Evolutionary conservation across 2,113 vertebrate genomes (phyloP).

Genomic region (Festucalex cinctus): DNA sequence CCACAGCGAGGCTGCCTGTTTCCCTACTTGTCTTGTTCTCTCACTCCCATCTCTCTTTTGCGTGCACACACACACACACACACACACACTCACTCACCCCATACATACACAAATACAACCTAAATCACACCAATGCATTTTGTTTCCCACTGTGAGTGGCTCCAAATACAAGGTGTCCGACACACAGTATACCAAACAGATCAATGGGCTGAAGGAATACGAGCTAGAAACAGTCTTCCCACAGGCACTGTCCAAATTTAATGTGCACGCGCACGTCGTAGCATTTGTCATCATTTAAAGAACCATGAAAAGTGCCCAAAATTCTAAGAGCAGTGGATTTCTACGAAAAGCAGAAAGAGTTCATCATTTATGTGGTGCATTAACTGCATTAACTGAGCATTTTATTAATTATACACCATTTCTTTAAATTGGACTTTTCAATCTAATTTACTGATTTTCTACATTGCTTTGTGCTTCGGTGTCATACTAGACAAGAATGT

Average conservation of each 20-base stretch:
- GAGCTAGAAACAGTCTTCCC: background rate
- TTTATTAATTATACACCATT: background rate
- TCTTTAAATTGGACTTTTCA: background rate
- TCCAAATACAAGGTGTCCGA: conserved; percentile 9
- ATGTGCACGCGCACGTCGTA: background rate
- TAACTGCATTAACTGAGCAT: background rate
- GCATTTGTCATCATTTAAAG: background rate
- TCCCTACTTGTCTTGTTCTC: conserved; percentile 7
- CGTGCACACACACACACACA: conserved; percentile 11
- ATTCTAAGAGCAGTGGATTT: background rate
- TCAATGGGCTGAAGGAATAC: background rate
- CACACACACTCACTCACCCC: background rate
- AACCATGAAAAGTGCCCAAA: too few relatives aligned
- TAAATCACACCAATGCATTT: conserved; percentile 26
- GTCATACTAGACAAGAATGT: background rate
- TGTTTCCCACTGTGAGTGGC: conserved; percentile 2
- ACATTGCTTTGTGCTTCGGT: background rate
- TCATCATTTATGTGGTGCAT: background rate
- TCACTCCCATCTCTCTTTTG: conserved; percentile 6
- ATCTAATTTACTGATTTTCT: background rate
- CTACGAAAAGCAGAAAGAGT: background rate
- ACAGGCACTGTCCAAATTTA: background rate
- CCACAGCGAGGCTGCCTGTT: conserved; percentile 39
- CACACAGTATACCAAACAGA: conserved; percentile 2
- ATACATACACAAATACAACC: conserved; percentile 6